Percentiles rank a stretch among this genome's conserved stretches.
These are phyloP conservation scores for Diploscapter pachys DNA, from an alignment of 1,140 invertebrate genomes.

Conservation along the genomic window DNA sequence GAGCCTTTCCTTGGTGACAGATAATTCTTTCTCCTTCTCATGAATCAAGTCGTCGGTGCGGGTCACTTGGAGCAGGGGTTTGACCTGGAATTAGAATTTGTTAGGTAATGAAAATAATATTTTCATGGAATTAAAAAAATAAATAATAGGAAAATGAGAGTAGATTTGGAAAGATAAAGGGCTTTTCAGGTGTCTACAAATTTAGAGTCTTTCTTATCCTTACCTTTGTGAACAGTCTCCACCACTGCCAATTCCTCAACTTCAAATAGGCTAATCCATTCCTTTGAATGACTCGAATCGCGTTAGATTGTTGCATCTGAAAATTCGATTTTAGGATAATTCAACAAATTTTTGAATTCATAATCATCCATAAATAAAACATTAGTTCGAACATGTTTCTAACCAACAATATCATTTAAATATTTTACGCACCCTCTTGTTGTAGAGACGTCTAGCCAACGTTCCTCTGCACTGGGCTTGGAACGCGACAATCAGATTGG, in stretches of 20 bases:
- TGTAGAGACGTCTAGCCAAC: no score
- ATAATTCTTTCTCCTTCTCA: slow-evolving; percentile 90
- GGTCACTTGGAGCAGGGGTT: slow-evolving; percentile 76
- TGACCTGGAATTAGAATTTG: slow-evolving; percentile 39
- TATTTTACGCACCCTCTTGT: no score
- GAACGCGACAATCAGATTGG: not conserved
- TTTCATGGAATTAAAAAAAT: not conserved
- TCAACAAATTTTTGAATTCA: not conserved
- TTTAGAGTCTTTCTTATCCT: no score
- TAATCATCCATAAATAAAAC: not conserved
- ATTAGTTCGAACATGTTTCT: no score
- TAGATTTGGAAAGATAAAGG: no score
- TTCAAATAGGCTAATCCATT: not conserved
- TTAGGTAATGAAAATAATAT: not conserved
- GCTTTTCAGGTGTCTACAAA: no score
- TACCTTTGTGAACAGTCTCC: slow-evolving; percentile 4
- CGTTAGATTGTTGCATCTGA: not conserved
- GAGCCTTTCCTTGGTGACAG: slow-evolving; percentile 81
- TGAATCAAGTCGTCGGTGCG: slow-evolving; percentile 96
- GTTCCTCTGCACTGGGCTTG: not conserved
- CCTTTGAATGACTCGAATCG: not conserved
- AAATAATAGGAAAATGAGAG: not conserved
- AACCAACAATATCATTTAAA: no score
- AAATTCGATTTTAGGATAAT: not conserved
- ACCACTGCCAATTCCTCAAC: not conserved